A percentile compares a stretch with the other conserved stretches of the same genome.
phyloP scores from a whole-genome alignment of 2,888 invertebrate genomes.

The Bursaphelenchus okinawaensis region DNA sequence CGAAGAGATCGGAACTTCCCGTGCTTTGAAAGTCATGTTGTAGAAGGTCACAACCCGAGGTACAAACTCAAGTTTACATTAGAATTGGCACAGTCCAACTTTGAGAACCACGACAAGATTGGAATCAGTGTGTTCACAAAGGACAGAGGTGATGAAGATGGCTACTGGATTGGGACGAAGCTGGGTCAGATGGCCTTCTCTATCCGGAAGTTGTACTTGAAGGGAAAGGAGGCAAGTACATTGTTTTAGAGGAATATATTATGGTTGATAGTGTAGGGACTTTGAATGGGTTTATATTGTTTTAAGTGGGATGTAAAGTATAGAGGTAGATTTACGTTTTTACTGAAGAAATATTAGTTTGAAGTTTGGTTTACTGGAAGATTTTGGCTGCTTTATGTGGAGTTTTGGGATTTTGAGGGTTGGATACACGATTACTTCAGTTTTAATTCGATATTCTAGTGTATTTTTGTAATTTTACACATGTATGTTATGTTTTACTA shows the following conservation, averaged over 20 bases:
- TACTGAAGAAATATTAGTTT: too few species aligned
- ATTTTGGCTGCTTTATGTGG: too few species aligned
- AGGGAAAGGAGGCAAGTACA: slow-evolving; percentile 20
- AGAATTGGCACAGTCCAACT: slow-evolving; percentile 4
- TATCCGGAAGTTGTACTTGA: slow-evolving; percentile 25
- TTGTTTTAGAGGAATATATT: too few species aligned
- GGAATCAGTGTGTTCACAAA: slow-evolving; percentile 30
- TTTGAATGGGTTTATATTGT: too few species aligned
- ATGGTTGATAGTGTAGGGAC: too few species aligned
- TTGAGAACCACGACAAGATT: slow-evolving; percentile 27
- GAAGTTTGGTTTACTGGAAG: too few species aligned
- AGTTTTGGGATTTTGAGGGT: too few species aligned
- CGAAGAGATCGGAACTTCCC: neutral
- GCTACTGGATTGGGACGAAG: neutral
- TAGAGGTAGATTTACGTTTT: too few species aligned
- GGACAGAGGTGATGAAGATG: slow-evolving; percentile 8
- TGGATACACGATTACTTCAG: too few species aligned
- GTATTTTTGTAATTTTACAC: neutral
- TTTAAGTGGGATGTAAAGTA: too few species aligned
- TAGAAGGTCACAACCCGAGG: neutral
- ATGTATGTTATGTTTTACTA: neutral
- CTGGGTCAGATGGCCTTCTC: slow-evolving; percentile 48
- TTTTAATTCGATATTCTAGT: too few species aligned
- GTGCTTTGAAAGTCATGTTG: neutral
- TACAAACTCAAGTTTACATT: neutral